Percentiles rank a stretch among this genome's conserved stretches.
Conservation (phyloP, 1,140 invertebrate genomes). For the Ceratosolen solmsi region DNA sequence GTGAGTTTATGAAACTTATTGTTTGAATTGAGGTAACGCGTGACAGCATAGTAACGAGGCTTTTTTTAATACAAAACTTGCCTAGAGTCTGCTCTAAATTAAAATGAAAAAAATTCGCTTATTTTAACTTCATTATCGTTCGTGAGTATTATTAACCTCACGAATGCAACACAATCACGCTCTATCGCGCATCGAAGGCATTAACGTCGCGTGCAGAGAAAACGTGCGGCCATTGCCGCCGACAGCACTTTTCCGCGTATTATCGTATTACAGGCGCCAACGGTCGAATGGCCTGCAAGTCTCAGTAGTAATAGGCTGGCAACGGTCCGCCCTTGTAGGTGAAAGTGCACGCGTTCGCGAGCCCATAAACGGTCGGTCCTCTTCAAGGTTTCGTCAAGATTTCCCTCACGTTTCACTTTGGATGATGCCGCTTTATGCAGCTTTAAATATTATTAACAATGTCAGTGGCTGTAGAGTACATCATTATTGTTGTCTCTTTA, state of each 20-base stretch:
- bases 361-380: background rate
- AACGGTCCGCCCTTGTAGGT: slow-evolving; percentile 24
- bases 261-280: slow-evolving; percentile 14
- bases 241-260: slow-evolving; percentile 20
- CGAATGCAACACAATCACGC: background rate
- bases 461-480: too few relatives aligned
- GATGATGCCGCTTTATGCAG: too few relatives aligned
- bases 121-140: background rate
- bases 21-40: too few relatives aligned
- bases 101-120: background rate
- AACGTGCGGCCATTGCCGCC: background rate
- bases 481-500: background rate
- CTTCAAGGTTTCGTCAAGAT: slow-evolving; percentile 11
- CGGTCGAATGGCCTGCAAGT: slow-evolving; percentile 17
- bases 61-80: background rate
- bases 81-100: background rate
- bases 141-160: background rate
- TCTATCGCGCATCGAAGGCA: background rate
- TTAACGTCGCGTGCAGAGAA: background rate
- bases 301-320: slow-evolving; percentile 15
- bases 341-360: slow-evolving; percentile 34
- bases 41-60: too few relatives aligned
- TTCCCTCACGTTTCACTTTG: slow-evolving; percentile 10
- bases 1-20: too few relatives aligned
- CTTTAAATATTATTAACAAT: background rate